phyloP scores from a whole-genome alignment of 2,888 invertebrate genomes.

The Agrochola lota region DNA sequence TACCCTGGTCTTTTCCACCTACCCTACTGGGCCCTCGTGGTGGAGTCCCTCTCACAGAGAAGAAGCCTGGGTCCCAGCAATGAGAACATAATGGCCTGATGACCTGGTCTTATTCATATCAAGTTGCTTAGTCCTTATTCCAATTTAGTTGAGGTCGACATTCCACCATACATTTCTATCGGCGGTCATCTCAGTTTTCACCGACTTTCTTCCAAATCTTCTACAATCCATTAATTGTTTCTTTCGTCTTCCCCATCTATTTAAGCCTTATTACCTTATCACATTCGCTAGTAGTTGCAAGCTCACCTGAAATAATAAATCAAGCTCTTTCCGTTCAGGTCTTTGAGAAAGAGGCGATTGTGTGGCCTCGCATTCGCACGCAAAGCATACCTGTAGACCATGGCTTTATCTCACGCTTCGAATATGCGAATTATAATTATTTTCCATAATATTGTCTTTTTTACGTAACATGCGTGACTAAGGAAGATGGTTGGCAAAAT shows the following conservation, averaged over 20 bases:
- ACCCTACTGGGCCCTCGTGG: background rate
- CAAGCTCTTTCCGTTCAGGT: constrained; percentile 25
- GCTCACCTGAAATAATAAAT: constrained; percentile 36
- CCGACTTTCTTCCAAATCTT: background rate
- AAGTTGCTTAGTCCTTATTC: background rate
- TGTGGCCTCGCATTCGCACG: constrained; percentile 60
- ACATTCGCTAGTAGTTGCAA: background rate
- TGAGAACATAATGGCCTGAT: background rate
- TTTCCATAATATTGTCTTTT: constrained; percentile 58
- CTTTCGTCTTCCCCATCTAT: background rate
- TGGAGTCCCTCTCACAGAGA: background rate
- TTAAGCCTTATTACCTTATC: background rate
- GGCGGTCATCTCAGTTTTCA: background rate
- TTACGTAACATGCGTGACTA: constrained; percentile 57
- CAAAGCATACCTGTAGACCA: constrained; percentile 34
- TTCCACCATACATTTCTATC: background rate
- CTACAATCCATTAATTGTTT: background rate
- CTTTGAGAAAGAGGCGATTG: constrained; percentile 59
- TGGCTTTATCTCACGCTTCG: constrained; percentile 56
- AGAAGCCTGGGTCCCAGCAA: background rate
- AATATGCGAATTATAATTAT: constrained; percentile 60
- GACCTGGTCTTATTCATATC: background rate
- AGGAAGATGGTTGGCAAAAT: constrained; percentile 47
- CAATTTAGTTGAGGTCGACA: background rate
- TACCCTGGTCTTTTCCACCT: too few species aligned